A percentile compares a stretch with the other conserved stretches of the same genome.
Conservation (phyloP, 2,888 invertebrate genomes). For the Deroplatys truncata region DNA sequence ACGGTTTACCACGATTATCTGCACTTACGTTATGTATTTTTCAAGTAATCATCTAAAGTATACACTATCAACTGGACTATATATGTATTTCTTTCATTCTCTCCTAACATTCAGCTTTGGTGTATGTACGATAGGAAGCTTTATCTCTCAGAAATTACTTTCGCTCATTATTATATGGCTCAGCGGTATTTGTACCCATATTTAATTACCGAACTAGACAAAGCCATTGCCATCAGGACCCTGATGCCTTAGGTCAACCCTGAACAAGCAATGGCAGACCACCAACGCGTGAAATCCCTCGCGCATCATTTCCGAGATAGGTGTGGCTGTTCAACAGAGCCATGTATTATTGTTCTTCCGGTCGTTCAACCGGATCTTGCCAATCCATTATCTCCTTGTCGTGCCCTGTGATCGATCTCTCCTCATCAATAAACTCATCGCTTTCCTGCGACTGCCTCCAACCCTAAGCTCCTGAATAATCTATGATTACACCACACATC, state of each 20-base stretch:
- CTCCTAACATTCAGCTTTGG: no score
- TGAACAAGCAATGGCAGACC: not conserved
- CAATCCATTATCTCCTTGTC: not conserved
- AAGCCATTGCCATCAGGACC: not conserved
- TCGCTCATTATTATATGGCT: no score
- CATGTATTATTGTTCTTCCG: not conserved
- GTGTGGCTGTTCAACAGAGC: not conserved
- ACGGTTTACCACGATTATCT: no score
- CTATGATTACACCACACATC: not conserved
- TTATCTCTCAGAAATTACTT: no score
- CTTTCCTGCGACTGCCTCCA: not conserved
- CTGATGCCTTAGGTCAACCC: not conserved
- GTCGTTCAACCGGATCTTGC: conserved; percentile 2
- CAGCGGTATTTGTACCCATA: no score
- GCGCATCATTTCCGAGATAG: not conserved
- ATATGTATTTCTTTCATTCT: no score
- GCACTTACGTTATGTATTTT: no score
- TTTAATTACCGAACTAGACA: not conserved
- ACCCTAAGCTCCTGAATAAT: not conserved
- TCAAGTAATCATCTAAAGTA: no score
- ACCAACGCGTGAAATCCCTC: not conserved
- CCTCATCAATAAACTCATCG: not conserved
- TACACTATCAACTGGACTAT: no score
- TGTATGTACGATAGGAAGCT: no score
- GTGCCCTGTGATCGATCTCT: not conserved